A percentile compares a stretch with the other conserved stretches of the same genome.
Evolutionary conservation across 2,888 invertebrate genomes (phyloP).

Genomic region (Drosophila recens): DNA sequence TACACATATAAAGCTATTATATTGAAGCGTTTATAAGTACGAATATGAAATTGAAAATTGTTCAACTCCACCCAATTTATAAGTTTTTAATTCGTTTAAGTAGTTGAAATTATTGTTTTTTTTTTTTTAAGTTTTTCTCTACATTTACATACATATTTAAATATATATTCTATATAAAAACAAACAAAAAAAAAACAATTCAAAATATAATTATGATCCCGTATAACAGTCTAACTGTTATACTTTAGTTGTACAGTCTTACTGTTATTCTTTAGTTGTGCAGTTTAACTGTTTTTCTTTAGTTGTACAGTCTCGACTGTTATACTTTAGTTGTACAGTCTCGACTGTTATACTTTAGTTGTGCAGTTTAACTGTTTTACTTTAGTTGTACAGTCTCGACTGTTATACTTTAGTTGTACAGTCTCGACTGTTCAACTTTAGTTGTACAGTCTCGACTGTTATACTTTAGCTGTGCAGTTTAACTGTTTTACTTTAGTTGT

Average conservation of each 20-base stretch:
- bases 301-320: constrained; percentile 27
- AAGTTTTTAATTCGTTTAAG: constrained; percentile 74
- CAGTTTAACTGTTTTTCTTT: constrained; percentile 26
- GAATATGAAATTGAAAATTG: constrained; percentile 47
- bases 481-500: no score
- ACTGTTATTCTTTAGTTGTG: constrained; percentile 22
- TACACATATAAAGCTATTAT: constrained; percentile 26
- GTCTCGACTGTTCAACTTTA: no score
- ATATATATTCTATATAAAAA: constrained; percentile 18
- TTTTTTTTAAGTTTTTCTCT: constrained; percentile 15
- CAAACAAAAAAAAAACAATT: constrained; percentile 6
- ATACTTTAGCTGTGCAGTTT: no score
- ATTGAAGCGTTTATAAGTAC: constrained; percentile 30
- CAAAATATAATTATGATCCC: constrained; percentile 4
- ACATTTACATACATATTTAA: constrained; percentile 10
- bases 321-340: constrained; percentile 17
- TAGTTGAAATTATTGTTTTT: constrained; percentile 50
- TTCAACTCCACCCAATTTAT: constrained; percentile 83
- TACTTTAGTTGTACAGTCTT: constrained; percentile 26
- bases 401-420: constrained; percentile 16
- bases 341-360: constrained; percentile 20
- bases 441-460: no score
- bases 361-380: constrained; percentile 28
- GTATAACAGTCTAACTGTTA: constrained; percentile 25
- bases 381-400: constrained; percentile 23